A percentile compares a stretch with the other conserved stretches of the same genome.
These are phyloP conservation scores for Myripristis jacobus DNA, from an alignment of 2,797 vertebrate species.

Conservation along the genomic window DNA sequence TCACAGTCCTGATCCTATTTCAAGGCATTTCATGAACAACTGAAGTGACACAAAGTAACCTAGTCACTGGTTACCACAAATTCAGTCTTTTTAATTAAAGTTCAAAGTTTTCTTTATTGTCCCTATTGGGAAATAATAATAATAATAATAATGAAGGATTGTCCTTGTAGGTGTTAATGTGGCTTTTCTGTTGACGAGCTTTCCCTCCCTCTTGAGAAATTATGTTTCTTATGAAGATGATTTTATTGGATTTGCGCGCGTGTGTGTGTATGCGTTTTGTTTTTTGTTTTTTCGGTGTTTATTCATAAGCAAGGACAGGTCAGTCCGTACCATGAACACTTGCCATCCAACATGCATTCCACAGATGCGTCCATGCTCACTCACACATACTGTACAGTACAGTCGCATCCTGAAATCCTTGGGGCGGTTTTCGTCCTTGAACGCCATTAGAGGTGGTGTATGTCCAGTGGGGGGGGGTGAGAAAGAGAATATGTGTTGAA, in stretches of 20 bases:
- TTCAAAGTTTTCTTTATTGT: too few relatives aligned
- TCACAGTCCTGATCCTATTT: too few relatives aligned
- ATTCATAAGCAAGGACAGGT: constrained; percentile 53
- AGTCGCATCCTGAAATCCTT: constrained; percentile 17
- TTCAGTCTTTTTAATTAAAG: constrained; percentile 61
- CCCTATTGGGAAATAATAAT: too few relatives aligned
- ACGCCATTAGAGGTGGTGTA: constrained; percentile 67
- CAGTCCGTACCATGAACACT: constrained; percentile 34
- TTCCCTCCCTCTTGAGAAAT: constrained; percentile 67
- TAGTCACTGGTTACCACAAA: constrained; percentile 20
- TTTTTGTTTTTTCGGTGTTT: constrained; percentile 27
- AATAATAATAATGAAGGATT: too few relatives aligned
- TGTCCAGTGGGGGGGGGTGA: constrained; percentile 59
- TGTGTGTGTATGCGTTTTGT: constrained; percentile 18
- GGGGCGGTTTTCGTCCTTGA: constrained; percentile 67
- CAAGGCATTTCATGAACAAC: too few relatives aligned
- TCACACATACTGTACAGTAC: background rate
- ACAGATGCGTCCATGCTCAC: constrained; percentile 8
- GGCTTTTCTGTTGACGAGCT: constrained; percentile 44
- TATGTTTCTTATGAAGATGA: constrained; percentile 43
- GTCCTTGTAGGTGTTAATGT: constrained; percentile 55
- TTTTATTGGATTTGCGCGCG: constrained; percentile 27
- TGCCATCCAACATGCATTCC: constrained; percentile 3
- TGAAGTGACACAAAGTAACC: too few relatives aligned
- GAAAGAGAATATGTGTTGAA: constrained; percentile 76